A percentile compares a stretch with the other conserved stretches of the same genome.
Conservation (phyloP, 2,113 vertebrate genomes). For the Hemichromis elongatus region DNA sequence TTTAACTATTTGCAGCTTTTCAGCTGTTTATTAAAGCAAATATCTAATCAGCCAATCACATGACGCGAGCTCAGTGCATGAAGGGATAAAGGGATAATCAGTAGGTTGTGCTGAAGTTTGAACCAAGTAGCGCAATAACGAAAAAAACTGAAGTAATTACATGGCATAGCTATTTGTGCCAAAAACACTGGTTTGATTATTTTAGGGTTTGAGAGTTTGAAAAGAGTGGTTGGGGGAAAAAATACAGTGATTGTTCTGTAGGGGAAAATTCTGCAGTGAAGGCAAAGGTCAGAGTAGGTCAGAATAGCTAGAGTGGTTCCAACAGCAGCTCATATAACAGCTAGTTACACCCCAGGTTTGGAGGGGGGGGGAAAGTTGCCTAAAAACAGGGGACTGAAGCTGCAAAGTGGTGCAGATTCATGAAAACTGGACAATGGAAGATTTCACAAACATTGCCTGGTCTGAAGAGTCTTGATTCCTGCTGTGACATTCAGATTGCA, state of each 20-base stretch:
- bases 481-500: background rate
- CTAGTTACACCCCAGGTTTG: background rate
- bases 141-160: background rate
- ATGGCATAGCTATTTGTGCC: background rate
- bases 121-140: background rate
- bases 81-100: background rate
- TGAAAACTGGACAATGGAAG: background rate
- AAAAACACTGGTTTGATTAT: background rate
- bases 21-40: background rate
- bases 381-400: background rate
- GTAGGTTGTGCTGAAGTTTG: background rate
- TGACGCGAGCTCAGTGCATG: background rate
- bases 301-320: background rate
- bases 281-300: background rate
- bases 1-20: background rate
- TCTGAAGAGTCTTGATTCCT: background rate
- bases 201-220: background rate
- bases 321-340: background rate
- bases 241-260: background rate
- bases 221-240: background rate
- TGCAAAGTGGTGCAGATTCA: background rate
- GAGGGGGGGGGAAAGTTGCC: accelerated
- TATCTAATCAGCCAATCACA: background rate
- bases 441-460: background rate
- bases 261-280: background rate